Evolutionary conservation across 2,888 invertebrate genomes (phyloP), one percentile per base, ranked within the genome.

Genomic region (Oscheius sp.): DNA sequence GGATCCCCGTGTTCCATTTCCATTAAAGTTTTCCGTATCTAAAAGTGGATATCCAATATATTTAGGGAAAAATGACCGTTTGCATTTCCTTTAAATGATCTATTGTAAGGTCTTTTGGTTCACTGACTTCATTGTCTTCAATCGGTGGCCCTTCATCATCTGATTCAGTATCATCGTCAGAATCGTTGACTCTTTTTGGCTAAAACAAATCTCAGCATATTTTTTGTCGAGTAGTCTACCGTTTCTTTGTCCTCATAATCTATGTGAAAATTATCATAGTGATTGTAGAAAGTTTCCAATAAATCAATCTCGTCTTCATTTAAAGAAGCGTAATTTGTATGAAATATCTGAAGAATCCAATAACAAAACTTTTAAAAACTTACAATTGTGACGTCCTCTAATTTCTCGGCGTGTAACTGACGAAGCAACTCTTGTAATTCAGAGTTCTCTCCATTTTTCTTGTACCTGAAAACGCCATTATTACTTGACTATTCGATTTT

Each of bases 1-100:
- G 58, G 58, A 58, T 58, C 29, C 7, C 12, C 58, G 58, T 58
- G 29, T 13, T 58, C 58, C 58, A 58, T 58, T n/a, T 58, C 27
- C n/a, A 25, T 58, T 27, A 58, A 29, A 21, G 27, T 58, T 21
- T 58, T 58, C 27, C 58, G 23, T 29, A 58, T 27, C 58, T 58
- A n/a, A 58, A 58, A 58, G 27, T 23, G 13, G 5, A 16, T 3
- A 2, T 53, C 21, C 2, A 23, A 29, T 13, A 49, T 7, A 49
- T 12, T 16, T 7, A 21, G 7, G 29, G n/a, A 58, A 58, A 55
- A 55, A 9, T 13, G 16, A 55, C 56, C 56, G 21, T 25, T 7
- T 18, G 27, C 56, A 55, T 18, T 7, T 21, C 21, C 7, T 55
- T 6, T 5, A 55, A 27, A 49, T 49, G n/a, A 49, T 35, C 9